Base-by-base conservation (phyloP, 1,140 invertebrate genomes). In the Meloidogyne floridensis region DNA sequence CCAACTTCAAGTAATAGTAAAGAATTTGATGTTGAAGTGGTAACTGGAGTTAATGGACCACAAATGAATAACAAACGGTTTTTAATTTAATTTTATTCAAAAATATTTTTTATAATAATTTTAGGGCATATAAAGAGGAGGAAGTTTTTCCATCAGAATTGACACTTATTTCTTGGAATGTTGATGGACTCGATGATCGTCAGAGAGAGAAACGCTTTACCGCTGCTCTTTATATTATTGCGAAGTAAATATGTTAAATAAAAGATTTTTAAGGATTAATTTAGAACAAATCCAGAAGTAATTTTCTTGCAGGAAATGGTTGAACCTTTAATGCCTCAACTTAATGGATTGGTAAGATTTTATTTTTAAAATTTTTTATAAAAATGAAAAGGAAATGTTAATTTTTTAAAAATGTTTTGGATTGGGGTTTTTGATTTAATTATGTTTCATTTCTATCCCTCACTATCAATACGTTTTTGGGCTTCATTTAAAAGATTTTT, bases 221-320 rank as follows among this genome's bases (percentile, higher is more conserved):
- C 83, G 91, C 91, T 77, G 92, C 93, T 13, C 90, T 91, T 77
- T 90, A 92, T 72, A 89, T 91, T 6, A 91, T 93, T 56, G 87
- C 91, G 74, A 90, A 87, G 92, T 93, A 90, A 86, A 84, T 86
- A 32, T 72, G 32, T 11, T 20, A 18, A 43, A 11, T 42, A 72
- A 72, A 15, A 20, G 2, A 47, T 42, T 70, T 51, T 51, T 70
- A 11, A 11, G n/a, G 20, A 59, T 15, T 83, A 72, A 87, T 90
- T 69, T 84, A 93, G 92, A 79, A 92, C 92, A 79, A 90, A 92
- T 47, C 92, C 93, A 10, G 92, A 93, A 86, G 88, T 93, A 65
- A 91, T 93, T 2, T 93, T 93, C 84, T 89, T 93, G 47, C 93
- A 93, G 90, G 93, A 93, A 90, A 91, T 93, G 18, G 90, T 93